These are phyloP conservation scores for Rhipidura dahli DNA, from an alignment of 2,113 vertebrate species.

Conservation along the genomic window DNA sequence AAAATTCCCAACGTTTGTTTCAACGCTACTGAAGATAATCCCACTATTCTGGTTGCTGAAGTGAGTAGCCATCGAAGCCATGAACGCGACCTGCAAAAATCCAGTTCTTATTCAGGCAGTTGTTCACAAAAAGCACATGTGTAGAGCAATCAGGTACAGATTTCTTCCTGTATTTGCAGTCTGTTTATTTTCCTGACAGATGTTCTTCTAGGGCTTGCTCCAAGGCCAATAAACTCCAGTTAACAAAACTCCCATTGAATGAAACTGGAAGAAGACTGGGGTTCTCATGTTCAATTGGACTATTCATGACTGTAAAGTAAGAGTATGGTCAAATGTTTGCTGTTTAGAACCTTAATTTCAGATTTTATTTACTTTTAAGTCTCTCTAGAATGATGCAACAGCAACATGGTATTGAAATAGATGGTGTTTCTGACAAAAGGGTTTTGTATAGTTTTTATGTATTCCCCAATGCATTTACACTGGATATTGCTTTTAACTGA, in stretches of 20 bases:
- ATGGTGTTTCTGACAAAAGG: background rate
- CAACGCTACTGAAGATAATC: conserved; percentile 84
- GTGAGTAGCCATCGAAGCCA: conserved; percentile 84
- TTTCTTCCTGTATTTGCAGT: background rate
- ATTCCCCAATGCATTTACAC: background rate
- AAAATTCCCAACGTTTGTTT: conserved; percentile 82
- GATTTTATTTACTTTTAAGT: background rate
- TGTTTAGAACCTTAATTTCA: background rate
- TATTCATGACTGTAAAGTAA: conserved; percentile 36
- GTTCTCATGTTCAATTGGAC: conserved; percentile 27
- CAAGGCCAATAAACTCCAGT: conserved; percentile 24
- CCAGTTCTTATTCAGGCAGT: background rate
- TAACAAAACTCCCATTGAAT: conserved; percentile 47
- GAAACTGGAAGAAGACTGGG: background rate
- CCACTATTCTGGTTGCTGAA: conserved; percentile 85
- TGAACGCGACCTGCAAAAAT: conserved; percentile 77
- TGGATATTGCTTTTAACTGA: background rate
- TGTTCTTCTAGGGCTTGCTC: conserved; percentile 47
- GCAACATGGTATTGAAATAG: background rate
- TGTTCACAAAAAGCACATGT: background rate
- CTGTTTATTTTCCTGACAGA: conserved; percentile 44
- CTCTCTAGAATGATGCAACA: background rate
- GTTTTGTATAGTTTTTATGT: background rate
- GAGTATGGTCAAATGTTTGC: background rate
- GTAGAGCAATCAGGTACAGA: background rate